These are phyloP conservation scores for Macaria notata DNA, from an alignment of 2,888 invertebrate species.

Conservation along the genomic window DNA sequence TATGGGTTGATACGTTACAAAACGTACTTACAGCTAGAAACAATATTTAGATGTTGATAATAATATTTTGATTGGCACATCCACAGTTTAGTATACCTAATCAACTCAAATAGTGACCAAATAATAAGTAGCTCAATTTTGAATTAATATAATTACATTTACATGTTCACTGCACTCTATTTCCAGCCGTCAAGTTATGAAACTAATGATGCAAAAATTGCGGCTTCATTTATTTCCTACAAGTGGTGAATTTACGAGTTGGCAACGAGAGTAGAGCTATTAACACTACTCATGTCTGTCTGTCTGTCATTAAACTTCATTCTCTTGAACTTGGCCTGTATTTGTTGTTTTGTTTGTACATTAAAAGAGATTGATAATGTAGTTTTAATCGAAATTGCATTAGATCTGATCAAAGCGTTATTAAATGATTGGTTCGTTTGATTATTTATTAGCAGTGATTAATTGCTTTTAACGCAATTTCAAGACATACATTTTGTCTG, in stretches of 20 bases:
- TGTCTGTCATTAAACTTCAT: conserved; percentile 31
- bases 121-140: background rate
- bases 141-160: background rate
- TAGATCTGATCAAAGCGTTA: background rate
- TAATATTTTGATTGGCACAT: too few relatives aligned
- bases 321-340: conserved; percentile 36
- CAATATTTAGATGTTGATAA: too few relatives aligned
- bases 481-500: too few relatives aligned
- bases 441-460: too few relatives aligned
- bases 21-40: too few relatives aligned
- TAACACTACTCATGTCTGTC: conserved; percentile 30
- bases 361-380: conserved; percentile 2
- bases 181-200: conserved; percentile 20
- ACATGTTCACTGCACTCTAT: conserved; percentile 3
- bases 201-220: conserved; percentile 32
- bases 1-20: too few relatives aligned
- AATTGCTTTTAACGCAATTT: too few relatives aligned
- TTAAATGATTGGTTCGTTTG: too few relatives aligned
- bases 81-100: too few relatives aligned
- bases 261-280: conserved; percentile 33
- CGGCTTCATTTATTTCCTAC: conserved; percentile 29
- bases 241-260: conserved; percentile 34
- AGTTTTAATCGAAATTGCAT: conserved; percentile 1
- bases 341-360: conserved; percentile 23
- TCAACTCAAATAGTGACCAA: background rate